phyloP scores from a whole-genome alignment of 2,888 invertebrate genomes.

The Rutpela maculata region DNA sequence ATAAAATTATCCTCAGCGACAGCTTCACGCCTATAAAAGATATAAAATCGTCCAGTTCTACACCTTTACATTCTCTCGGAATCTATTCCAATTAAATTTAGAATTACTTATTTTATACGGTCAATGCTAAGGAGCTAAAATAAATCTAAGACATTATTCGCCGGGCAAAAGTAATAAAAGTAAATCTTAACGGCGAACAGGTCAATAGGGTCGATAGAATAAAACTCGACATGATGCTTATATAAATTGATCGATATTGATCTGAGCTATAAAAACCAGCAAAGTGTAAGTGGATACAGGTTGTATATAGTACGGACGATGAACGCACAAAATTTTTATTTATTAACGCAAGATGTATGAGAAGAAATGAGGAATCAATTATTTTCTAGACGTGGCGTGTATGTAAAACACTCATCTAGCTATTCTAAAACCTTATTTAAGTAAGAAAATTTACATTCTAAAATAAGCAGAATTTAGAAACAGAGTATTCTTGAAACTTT shows the following conservation, averaged over 20 bases:
- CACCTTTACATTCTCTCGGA: background rate
- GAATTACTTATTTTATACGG: background rate
- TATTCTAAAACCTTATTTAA: too few species aligned
- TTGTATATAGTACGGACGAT: background rate
- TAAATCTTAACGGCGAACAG: background rate
- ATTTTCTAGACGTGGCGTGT: too few species aligned
- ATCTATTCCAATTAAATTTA: constrained; percentile 7
- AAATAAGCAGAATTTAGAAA: too few species aligned
- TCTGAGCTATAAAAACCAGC: background rate
- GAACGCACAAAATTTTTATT: background rate
- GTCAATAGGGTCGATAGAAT: background rate
- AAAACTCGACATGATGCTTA: background rate
- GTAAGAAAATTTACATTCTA: too few species aligned
- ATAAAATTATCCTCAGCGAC: background rate
- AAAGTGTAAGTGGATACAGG: constrained; percentile 6
- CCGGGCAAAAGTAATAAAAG: background rate
- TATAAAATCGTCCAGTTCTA: background rate
- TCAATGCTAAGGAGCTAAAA: constrained; percentile 7
- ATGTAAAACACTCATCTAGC: too few species aligned
- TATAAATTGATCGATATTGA: constrained; percentile 6
- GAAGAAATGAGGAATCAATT: too few species aligned
- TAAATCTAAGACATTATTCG: constrained; percentile 7
- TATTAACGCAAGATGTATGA: too few species aligned
- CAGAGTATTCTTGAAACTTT: too few species aligned
- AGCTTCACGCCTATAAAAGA: background rate